These are phyloP conservation scores for Dipodomys ordii DNA, from an alignment of 2,113 vertebrate genomes.

Conservation along the genomic window DNA sequence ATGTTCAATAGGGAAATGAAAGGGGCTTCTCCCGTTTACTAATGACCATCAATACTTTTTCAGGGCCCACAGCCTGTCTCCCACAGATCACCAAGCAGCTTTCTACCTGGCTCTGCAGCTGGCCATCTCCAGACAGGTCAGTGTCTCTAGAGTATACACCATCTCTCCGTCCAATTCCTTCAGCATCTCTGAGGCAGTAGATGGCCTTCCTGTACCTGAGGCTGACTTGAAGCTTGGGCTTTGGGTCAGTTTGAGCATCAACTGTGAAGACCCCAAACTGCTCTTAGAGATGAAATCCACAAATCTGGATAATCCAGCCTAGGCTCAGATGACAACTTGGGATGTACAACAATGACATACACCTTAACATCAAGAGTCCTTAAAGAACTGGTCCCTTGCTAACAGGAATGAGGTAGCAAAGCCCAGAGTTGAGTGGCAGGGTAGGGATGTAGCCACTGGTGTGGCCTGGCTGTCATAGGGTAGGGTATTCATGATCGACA, in stretches of 20 bases:
- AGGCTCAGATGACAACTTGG: neutral
- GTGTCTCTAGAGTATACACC: neutral
- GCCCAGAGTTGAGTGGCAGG: neutral
- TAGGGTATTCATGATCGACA: neutral
- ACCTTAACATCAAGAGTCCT: neutral
- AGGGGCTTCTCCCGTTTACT: neutral
- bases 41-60: constrained; percentile 54
- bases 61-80: constrained; percentile 97
- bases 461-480: neutral
- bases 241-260: neutral
- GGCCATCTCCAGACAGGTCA: constrained; percentile 98
- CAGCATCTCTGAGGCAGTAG: rapidly evolving
- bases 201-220: neutral
- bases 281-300: neutral
- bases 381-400: neutral
- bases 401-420: neutral
- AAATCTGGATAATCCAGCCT: neutral
- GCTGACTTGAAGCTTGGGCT: neutral
- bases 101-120: constrained; percentile 98
- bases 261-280: neutral
- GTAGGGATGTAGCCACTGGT: neutral
- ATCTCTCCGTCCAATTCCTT: rapidly evolving
- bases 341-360: neutral
- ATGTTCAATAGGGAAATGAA: neutral
- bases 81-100: constrained; percentile 96